Base-by-base conservation (phyloP, 2,113 vertebrate species). In the Machaerirhynchus nigripectus region DNA sequence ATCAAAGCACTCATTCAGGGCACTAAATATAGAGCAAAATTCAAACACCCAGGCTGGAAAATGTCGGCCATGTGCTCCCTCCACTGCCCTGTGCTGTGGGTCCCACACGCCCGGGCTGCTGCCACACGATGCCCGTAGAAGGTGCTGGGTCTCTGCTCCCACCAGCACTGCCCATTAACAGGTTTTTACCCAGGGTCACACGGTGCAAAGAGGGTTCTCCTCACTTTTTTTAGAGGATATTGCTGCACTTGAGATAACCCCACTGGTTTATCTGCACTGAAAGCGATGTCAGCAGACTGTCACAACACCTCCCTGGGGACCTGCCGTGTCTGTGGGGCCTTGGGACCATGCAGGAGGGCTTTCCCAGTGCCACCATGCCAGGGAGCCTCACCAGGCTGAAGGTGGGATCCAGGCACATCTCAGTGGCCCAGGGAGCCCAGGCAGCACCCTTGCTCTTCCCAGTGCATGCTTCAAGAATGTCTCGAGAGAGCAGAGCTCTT, bases 1-100 rank as follows among this genome's bases (percentile, higher is more conserved):
- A 96, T 90, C 96, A 96, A 94, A 96, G 93, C 56, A 3, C 95
- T 81, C 88, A 10, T 84, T 90, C 61, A 49, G 69, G 57, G 53
- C 39, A 94, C 96, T 97, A 97, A 93, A 94, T 87, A 95, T 96
- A 96, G 95, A 95, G 85, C 90, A 94, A 95, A 95, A 96, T 87
- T 76, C 82, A 95, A 95, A 84, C 80, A 90, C 44, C n/a, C 95
- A 28, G 86, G 60, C 96, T 95, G 90, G 90, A 92, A 96, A 96
- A 96, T 96, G 90, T 14, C 6, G 65, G 85, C 92, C 93, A 81
- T 15, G 69, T 53, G 56, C 52, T 84, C 56, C 40, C 82, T 88
- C 33, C 5, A 7, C 85, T 83, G 64, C 71, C 46, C 65, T 61
- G 84, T 0, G 0, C 63, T 53, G n/a, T 0, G 5, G 68, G 84